Base-by-base conservation (phyloP, 1,140 invertebrate species). In the Heliconius hewitsoni region DNA sequence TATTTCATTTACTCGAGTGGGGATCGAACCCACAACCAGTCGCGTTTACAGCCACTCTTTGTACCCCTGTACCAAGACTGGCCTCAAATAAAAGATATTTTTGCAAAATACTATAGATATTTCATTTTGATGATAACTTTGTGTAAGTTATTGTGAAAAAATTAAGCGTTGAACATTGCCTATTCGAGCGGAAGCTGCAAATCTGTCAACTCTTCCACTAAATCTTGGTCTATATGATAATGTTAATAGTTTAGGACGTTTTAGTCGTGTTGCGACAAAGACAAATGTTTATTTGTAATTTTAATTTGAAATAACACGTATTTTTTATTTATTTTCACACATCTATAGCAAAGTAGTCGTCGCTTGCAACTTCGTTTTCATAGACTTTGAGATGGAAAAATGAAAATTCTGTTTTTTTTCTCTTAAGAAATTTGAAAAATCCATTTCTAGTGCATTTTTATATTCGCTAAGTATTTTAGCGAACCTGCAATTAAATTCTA, bases 111-210 rank as follows among this genome's bases (percentile, higher is more conserved):
- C 23, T 66, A 66, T 60, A 30, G 16, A 66, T 66, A 66, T 66
- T 66, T 66, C 23, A 66, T 66, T 66, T 30, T 6, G 27, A 30
- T 30, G 27, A 13, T 27, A 66, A 27, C 4, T 13, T 30, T 66
- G 23, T 11, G 60, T 4, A 30, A 66, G n/a, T 9, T 66, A 66
- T 66, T 66, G 60, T 23, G 27, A 66, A 66, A 30, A 66, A 23
- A 60, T n/a, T n/a, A 60, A 30, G 13, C 13, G 23, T 5, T 30
- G 27, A 66, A 66, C 60, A 66, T 30, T 66, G 27, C 30, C 60
- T 6, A 30, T 66, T 34, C 19, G 72, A 66, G 76, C 81, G 83
- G 83, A 84, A 82, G 72, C 55, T 77, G 75, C 79, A 80, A 84
- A 82, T 60, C 78, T 76, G 77, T 84, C 83, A 52, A 60, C 83